Conservation (phyloP, 2,113 vertebrate species). For the Lycaon pictus region DNA sequence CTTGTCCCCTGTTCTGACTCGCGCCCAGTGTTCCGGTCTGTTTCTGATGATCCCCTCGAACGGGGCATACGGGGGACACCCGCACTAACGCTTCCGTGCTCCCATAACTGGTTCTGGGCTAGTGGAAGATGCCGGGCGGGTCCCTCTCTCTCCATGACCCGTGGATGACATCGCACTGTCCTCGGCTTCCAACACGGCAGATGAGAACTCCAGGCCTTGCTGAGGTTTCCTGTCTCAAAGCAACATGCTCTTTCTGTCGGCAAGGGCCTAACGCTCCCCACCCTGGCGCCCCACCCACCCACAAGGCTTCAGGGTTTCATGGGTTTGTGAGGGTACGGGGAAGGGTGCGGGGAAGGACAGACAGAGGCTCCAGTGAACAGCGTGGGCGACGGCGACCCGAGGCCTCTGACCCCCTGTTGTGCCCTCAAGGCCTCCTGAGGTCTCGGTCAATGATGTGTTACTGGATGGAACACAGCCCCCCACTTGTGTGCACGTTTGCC, state of each 20-base stretch:
- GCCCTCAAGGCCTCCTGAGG: fast-evolving
- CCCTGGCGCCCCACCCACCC: background rate
- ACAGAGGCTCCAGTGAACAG: background rate
- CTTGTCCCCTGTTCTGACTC: background rate
- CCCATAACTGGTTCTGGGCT: background rate
- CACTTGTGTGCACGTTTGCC: fast-evolving
- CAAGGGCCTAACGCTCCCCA: fast-evolving
- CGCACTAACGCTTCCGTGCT: background rate
- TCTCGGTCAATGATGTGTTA: background rate
- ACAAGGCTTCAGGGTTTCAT: background rate
- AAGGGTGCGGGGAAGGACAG: background rate
- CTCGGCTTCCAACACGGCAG: background rate
- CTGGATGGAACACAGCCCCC: fast-evolving
- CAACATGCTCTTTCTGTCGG: background rate
- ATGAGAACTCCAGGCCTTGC: background rate
- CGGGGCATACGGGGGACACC: fast-evolving
- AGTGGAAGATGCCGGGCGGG: too few relatives aligned
- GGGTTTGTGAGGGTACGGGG: background rate
- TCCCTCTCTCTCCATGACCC: background rate
- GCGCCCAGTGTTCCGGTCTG: background rate
- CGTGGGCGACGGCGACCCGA: background rate
- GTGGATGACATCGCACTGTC: fast-evolving
- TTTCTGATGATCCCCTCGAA: background rate
- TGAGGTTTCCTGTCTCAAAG: background rate
- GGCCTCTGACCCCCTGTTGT: fast-evolving